Conservation (phyloP, 2,888 invertebrate genomes). For the Octonoba sinensis region DNA sequence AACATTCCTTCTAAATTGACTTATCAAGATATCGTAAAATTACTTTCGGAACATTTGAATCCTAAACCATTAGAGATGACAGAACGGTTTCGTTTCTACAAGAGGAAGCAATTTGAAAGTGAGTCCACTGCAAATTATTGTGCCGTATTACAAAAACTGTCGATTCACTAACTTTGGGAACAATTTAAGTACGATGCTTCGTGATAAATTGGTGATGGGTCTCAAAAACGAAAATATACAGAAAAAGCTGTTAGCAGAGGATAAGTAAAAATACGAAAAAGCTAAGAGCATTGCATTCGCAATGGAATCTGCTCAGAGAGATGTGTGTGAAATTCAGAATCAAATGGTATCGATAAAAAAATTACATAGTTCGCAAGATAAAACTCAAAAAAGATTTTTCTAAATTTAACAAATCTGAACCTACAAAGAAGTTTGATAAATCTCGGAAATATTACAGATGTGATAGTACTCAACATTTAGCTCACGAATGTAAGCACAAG, state of each 20-base stretch:
- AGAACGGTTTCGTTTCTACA: conserved; percentile 50
- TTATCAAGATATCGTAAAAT: conserved; percentile 42
- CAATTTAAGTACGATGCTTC: conserved; percentile 48
- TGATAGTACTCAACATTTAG: conserved; percentile 49
- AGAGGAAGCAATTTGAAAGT: conserved; percentile 50
- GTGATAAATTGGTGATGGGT: conserved; percentile 44
- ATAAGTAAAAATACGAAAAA: conserved; percentile 41
- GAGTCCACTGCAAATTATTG: conserved; percentile 48
- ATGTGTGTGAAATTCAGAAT: conserved; percentile 47
- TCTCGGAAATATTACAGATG: conserved; percentile 50
- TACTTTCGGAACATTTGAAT: conserved; percentile 44
- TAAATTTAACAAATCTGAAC: conserved; percentile 42
- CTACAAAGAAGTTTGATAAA: conserved; percentile 38
- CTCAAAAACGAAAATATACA: conserved; percentile 38
- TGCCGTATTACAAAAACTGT: conserved; percentile 48
- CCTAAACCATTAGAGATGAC: conserved; percentile 40
- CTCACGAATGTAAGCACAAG: conserved; percentile 48
- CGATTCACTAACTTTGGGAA: conserved; percentile 48
- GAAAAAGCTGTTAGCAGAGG: conserved; percentile 41
- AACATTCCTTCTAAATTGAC: conserved; percentile 41
- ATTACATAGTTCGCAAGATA: conserved; percentile 32
- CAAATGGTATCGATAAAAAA: conserved; percentile 42
- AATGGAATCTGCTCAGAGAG: conserved; percentile 43
- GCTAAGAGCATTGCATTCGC: conserved; percentile 41
- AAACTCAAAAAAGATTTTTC: conserved; percentile 41